Evolutionary conservation across 2,113 vertebrate genomes (phyloP).

Genomic region (Solenodon paradoxus): DNA sequence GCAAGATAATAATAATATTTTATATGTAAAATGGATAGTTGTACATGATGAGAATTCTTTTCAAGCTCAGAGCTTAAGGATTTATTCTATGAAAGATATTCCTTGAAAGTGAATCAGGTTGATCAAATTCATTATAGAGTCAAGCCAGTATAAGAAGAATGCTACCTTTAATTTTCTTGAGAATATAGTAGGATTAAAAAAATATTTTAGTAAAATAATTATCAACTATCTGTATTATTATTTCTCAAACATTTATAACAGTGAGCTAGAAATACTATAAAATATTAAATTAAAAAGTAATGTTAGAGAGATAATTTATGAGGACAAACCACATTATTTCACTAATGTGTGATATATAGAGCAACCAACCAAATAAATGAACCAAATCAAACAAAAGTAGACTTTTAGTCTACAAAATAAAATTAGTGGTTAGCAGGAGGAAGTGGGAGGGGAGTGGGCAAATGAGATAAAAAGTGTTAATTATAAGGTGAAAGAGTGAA

Average conservation of each 20-base stretch:
- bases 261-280: too few species aligned
- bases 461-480: too few species aligned
- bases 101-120: background rate
- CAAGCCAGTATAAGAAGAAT: background rate
- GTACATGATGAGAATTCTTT: background rate
- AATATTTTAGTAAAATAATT: background rate
- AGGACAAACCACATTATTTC: too few species aligned
- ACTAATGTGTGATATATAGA: too few species aligned
- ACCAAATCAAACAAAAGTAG: too few species aligned
- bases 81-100: background rate
- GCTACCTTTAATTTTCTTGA: background rate
- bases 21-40: background rate
- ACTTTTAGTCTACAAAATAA: too few species aligned
- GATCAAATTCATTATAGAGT: background rate
- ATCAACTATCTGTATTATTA: background rate
- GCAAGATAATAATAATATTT: background rate
- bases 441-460: too few species aligned
- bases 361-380: too few species aligned
- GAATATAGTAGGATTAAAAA: background rate
- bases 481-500: too few species aligned
- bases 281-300: too few species aligned
- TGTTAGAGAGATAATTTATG: too few species aligned
- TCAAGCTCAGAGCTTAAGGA: background rate
- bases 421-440: too few species aligned
- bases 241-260: background rate